Base-by-base conservation (phyloP, 2,113 vertebrate species). In the Vireo altiloquus region DNA sequence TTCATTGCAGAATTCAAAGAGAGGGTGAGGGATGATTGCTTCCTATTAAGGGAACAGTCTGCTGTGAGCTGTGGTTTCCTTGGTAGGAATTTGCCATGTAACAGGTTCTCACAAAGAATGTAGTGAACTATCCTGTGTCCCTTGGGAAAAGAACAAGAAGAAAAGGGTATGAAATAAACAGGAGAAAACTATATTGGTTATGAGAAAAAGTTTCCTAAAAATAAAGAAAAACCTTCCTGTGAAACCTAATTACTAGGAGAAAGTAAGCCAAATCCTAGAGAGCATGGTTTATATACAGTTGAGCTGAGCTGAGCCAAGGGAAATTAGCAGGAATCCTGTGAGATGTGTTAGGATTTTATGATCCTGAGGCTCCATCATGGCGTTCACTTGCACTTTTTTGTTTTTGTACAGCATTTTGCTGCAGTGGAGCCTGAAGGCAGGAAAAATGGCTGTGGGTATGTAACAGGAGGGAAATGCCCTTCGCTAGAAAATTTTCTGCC, bases 251-350 rank as follows among this genome's bases (percentile, higher is more conserved):
- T 90, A 66, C 50, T 70, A 35, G 57, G 22, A 90, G 47, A 90
- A 91, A 77, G 80, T 77, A 89, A 92, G 80, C 71, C 83, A 93
- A 77, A 89, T 90, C 72, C 91, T 60, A 57, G 60, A 89, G 52
- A 90, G 52, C 68, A 47, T 11, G 35, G 64, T 74, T 96, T 83
- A 78, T 78, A 72, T 76, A 39, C 40, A 69, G 65, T 31, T 60
- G 42, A 92, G 60, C 64, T 89, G 68, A 94, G 53, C 31, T 0
- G 64, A 97, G 91, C 60, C 86, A 87, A 83, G 94, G 65, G 80
- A 95, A 93, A 94, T 90, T 54, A 92, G 57, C 60, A 89, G 59
- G 24, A 92, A 92, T 83, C 71, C 86, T 87, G 33, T 59, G 52
- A 94, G 72, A 90, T 71, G 30, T 83, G 56, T 83, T 70, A 84